phyloP scores from a whole-genome alignment of 2,888 invertebrate species.

The Amphipyra berbera region DNA sequence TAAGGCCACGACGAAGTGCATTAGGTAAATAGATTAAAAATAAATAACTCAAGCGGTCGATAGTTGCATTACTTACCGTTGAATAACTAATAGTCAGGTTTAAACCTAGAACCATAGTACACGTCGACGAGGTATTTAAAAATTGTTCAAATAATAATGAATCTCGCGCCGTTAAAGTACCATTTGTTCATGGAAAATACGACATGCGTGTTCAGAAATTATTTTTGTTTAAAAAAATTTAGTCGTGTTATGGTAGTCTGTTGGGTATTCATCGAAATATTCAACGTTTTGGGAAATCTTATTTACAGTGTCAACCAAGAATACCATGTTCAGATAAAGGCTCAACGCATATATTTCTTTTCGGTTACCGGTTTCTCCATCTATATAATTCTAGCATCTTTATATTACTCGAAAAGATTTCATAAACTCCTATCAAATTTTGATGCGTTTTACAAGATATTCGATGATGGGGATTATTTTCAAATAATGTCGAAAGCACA shows the following conservation, averaged over 20 bases:
- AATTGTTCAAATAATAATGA: conserved; percentile 20
- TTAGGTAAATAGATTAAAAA: conserved; percentile 34
- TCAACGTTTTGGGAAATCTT: neutral
- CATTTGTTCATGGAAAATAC: conserved; percentile 55
- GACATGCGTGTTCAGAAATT: conserved; percentile 59
- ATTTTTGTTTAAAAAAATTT: conserved; percentile 29
- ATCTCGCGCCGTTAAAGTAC: conserved; percentile 48
- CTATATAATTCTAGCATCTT: conserved; percentile 27
- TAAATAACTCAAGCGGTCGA: conserved; percentile 3
- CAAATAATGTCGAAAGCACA: conserved; percentile 31
- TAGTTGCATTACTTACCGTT: neutral
- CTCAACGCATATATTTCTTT: conserved; percentile 20
- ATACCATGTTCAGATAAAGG: neutral
- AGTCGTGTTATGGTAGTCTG: conserved; percentile 23
- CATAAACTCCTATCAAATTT: conserved; percentile 37
- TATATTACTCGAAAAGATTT: conserved; percentile 39
- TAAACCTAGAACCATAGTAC: neutral
- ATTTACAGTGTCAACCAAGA: neutral
- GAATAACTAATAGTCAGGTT: neutral
- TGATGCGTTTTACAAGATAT: conserved; percentile 21
- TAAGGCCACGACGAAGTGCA: neutral
- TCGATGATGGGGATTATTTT: conserved; percentile 27
- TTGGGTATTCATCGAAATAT: conserved; percentile 25
- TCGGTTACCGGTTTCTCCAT: conserved; percentile 38
- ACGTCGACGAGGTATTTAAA: neutral